Base-by-base conservation (phyloP, 1,140 invertebrate species). In the Zaprionus africanus region DNA sequence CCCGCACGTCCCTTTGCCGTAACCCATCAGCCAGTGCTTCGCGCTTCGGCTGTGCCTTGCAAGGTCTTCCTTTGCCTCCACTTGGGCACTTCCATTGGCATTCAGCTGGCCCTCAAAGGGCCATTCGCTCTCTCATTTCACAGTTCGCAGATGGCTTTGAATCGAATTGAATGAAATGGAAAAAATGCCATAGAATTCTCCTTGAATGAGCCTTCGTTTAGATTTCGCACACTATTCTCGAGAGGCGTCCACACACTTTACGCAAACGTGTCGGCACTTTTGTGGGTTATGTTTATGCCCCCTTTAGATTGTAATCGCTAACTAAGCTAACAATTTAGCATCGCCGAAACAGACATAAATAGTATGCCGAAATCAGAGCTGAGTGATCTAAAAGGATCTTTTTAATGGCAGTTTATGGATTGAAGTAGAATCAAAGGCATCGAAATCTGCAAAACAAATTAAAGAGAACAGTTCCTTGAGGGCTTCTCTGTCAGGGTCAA, bases 111-210 rank as follows among this genome's bases (percentile, higher is more conserved):
- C 67, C 74, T 76, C 74, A 71, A 71, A 76, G 69, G 57, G 43
- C 69, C 75, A 58, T 70, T 66, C 46, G 53, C 65, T 78, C 70
- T 72, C 82, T 85, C 70, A 85, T 85, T 85, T 85, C 49, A 74
- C 82, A 66, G 82, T 78, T 81, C 67, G 59, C 82, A 85, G 82
- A 64, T 81, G 82, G 82, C 75, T 85, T 86, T 85, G 82, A 85
- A 85, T 85, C 78, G 70, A 69, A 85, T 86, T 85, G 82, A 85
- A 85, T 85, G 75, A 80, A 79, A 78, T 78, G 60, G 78, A 63
- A 66, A 75, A 85, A 85, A 69, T 66, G 70, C 82, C 82, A 85
- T 86, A 62, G 80, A 67, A 82, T 74, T 81, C 51, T 26, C 74
- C 60, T 74, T 80, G 82, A 85, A 86, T 81, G 75, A 56, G 57